Conservation (phyloP, 2,113 vertebrate genomes). For the Ariopsis seemanni region DNA sequence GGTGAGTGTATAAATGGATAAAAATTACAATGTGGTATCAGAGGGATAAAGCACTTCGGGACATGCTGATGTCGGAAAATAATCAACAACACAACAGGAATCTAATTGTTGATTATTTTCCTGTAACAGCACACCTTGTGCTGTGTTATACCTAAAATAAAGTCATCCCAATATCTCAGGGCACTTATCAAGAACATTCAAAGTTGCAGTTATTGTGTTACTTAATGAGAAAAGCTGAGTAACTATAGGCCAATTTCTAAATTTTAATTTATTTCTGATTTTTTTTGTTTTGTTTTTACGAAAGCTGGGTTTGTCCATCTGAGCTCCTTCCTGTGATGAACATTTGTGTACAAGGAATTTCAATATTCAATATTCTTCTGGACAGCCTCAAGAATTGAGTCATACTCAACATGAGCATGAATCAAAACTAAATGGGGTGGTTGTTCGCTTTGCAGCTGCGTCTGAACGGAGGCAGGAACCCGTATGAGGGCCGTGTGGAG, state of each 20-base stretch:
- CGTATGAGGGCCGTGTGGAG: slow-evolving; percentile 89
- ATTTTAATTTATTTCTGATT: neutral
- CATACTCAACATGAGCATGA: neutral
- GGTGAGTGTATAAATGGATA: neutral
- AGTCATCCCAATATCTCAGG: neutral
- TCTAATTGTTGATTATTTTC: neutral
- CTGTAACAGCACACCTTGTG: neutral
- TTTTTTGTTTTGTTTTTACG: neutral
- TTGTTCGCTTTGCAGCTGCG: slow-evolving; percentile 75
- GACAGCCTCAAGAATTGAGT: neutral
- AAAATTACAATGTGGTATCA: neutral
- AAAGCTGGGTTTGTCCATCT: neutral
- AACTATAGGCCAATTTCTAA: neutral
- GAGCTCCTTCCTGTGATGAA: neutral
- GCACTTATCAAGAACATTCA: neutral
- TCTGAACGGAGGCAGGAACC: slow-evolving; percentile 84
- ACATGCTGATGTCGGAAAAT: neutral
- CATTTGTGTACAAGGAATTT: neutral
- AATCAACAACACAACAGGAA: neutral
- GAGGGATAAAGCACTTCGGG: neutral
- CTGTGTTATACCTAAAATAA: neutral
- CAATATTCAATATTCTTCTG: neutral
- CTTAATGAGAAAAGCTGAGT: neutral
- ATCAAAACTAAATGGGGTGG: neutral
- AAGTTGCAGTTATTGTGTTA: neutral